A percentile compares a stretch with the other conserved stretches of the same genome.
Conservation (phyloP, 2,113 vertebrate species). For the Porphyrio hochstetteri region DNA sequence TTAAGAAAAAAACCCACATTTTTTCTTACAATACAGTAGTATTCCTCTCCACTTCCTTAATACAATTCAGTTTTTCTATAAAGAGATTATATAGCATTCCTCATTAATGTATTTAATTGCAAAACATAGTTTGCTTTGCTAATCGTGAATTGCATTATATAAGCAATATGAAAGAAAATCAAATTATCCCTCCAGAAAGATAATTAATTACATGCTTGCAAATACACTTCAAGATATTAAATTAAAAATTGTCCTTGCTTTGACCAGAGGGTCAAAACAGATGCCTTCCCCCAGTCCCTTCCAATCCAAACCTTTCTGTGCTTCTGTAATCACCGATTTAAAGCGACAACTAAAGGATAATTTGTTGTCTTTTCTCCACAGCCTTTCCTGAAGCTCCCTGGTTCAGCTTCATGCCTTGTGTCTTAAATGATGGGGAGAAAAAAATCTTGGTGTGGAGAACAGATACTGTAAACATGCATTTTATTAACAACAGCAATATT, state of each 20-base stretch:
- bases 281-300: neutral
- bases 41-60: neutral
- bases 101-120: neutral
- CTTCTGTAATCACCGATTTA: neutral
- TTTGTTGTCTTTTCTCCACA: neutral
- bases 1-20: neutral
- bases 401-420: neutral
- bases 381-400: neutral
- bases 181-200: neutral
- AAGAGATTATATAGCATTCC: neutral
- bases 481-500: neutral
- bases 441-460: neutral
- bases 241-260: neutral
- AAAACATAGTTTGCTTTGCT: neutral
- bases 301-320: neutral
- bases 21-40: neutral
- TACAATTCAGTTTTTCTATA: neutral
- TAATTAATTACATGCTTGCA: neutral
- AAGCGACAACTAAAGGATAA: neutral
- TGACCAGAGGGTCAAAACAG: neutral
- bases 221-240: neutral
- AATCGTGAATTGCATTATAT: neutral
- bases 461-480: neutral
- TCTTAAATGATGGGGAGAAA: neutral
- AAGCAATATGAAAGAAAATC: neutral